phyloP scores from a whole-genome alignment of 1,140 invertebrate species.

The Charaxes varanes region DNA sequence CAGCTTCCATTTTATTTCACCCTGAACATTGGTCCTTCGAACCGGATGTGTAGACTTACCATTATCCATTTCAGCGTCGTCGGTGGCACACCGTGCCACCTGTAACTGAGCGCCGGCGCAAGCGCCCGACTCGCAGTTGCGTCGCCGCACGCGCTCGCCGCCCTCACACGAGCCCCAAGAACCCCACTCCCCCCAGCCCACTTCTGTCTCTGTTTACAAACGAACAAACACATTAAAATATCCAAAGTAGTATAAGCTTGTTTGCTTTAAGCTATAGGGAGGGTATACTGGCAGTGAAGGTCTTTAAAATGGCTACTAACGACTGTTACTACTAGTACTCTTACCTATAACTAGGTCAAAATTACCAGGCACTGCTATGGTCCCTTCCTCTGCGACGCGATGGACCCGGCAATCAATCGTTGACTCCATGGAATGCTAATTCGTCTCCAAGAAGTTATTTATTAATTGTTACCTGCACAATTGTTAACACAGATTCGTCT shows the following conservation, averaged over 20 bases:
- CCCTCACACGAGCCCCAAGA: slow-evolving; percentile 81
- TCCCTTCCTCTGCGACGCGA: too few relatives aligned
- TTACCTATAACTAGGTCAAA: too few relatives aligned
- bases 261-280: too few relatives aligned
- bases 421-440: too few relatives aligned
- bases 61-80: slow-evolving; percentile 64
- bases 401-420: too few relatives aligned
- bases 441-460: not conserved
- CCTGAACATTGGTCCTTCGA: not conserved
- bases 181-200: slow-evolving; percentile 79
- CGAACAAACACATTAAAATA: not conserved
- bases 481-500: slow-evolving; percentile 74
- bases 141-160: slow-evolving; percentile 78
- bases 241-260: too few relatives aligned
- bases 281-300: too few relatives aligned
- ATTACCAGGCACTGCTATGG: too few relatives aligned
- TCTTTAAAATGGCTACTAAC: too few relatives aligned
- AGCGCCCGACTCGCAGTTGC: slow-evolving; percentile 73
- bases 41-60: slow-evolving; percentile 43
- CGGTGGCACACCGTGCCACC: slow-evolving; percentile 77
- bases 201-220: slow-evolving; percentile 45
- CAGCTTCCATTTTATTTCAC: not conserved
- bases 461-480: slow-evolving; percentile 66
- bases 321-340: too few relatives aligned
- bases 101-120: slow-evolving; percentile 81